Base-by-base conservation (phyloP, 2,113 vertebrate genomes). In the Turdus rufiventris region DNA sequence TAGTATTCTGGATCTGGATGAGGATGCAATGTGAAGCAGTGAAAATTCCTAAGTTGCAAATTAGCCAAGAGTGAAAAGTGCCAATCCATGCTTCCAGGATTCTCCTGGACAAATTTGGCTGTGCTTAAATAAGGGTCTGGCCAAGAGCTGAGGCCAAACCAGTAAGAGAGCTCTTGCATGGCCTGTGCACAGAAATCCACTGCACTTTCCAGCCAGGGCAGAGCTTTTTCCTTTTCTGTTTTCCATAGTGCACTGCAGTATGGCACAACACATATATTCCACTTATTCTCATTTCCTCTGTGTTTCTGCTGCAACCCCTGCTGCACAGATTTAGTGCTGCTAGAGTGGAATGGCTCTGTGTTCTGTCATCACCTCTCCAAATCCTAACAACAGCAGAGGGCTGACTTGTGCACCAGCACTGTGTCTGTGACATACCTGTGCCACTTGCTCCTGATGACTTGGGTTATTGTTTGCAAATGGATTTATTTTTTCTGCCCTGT, bases 151-250 rank as follows among this genome's bases (percentile, higher is more conserved):
- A 48, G 33, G 16, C 45, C 54, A 81, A 24, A 43, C 2, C 0
- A 2, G 8, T 18, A 6, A 26, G 5, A 13, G 0, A 0, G 5
- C 17, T n/a, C 48, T 61, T 42, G 11, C 24, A 10, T 12, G 3
- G 3, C 25, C 10, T 21, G 42, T 18, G 28, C 65, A 50, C n/a
- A 53, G 72, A 26, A 86, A 47, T 8, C 43, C 48, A 5, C 23
- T 34, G 21, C 74, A 43, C 11, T 11, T 72, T 54, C 10, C n/a
- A 60, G 43, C 21, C 17, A 6, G 43, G 74, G 12, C 31, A 56
- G 40, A 67, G 36, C 9, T 75, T 66, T 57, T 24, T n/a, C 50
- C 26, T 82, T 38, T 51, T 13, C 45, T 85, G 79, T 54, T 66
- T 65, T 70, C 57, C n/a, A 0, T 5, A 5, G 15, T 51, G 14